These are phyloP conservation scores for Chymomyza costata DNA, from an alignment of 1,140 invertebrate genomes.

Conservation along the genomic window DNA sequence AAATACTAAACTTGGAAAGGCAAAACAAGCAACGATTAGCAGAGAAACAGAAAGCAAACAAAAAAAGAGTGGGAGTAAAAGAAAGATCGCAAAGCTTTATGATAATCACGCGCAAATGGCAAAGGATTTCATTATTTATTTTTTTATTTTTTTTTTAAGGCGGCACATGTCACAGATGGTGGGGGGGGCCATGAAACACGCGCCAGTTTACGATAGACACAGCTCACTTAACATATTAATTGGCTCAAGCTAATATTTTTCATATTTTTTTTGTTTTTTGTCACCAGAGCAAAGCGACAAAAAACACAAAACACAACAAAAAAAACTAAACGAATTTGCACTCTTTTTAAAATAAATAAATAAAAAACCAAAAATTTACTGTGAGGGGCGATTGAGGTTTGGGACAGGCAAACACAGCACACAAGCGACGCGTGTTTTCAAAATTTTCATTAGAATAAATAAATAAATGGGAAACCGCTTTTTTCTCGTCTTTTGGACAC, in stretches of 20 bases:
- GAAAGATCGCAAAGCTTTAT: conserved; percentile 1
- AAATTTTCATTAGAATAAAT: too few species aligned
- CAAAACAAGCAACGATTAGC: too few species aligned
- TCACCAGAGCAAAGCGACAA: conserved; percentile 28
- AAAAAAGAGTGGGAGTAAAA: neutral
- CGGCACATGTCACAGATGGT: conserved; percentile 53
- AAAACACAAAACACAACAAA: conserved; percentile 1
- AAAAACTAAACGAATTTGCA: neutral
- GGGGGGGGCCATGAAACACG: conserved; percentile 57
- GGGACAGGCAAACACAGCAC: too few species aligned
- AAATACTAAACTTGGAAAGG: too few species aligned
- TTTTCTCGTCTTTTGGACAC: too few species aligned
- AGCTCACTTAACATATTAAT: conserved; percentile 68
- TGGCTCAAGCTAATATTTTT: conserved; percentile 57
- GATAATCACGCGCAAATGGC: too few species aligned
- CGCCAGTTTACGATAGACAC: conserved; percentile 49
- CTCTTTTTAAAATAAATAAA: conserved; percentile 7
- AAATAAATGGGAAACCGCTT: too few species aligned
- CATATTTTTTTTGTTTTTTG: conserved; percentile 32
- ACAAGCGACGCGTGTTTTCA: too few species aligned
- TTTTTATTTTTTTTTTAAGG: neutral
- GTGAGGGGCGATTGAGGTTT: too few species aligned
- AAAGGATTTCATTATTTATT: too few species aligned
- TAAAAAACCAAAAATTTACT: too few species aligned
- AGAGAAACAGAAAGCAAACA: too few species aligned